A percentile compares a stretch with the other conserved stretches of the same genome.
These are phyloP conservation scores for Formica aserva DNA, from an alignment of 2,888 invertebrate genomes.

Conservation along the genomic window DNA sequence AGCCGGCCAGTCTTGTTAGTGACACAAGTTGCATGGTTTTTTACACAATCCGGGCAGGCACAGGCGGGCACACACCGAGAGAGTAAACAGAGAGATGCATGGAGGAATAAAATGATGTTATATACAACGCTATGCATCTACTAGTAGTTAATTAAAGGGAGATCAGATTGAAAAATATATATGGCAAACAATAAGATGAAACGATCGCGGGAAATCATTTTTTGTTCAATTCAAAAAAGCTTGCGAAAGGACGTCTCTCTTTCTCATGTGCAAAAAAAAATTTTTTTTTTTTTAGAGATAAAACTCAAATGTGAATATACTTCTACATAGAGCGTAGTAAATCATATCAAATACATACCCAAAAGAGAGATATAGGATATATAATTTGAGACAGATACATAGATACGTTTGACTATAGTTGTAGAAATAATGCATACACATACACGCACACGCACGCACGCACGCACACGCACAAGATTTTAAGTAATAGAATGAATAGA, in stretches of 20 bases:
- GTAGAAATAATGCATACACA: background rate
- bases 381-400: conserved; percentile 8
- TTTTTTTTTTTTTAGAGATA: background rate
- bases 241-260: background rate
- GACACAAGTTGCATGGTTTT: conserved; percentile 68
- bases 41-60: conserved; percentile 75
- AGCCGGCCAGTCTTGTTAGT: conserved; percentile 85
- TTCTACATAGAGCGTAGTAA: background rate
- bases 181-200: background rate
- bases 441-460: background rate
- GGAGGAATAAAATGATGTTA: conserved; percentile 64
- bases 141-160: background rate
- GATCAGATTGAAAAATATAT: background rate
- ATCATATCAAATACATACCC: conserved; percentile 6
- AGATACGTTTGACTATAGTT: conserved; percentile 11
- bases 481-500: background rate
- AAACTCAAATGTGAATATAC: background rate
- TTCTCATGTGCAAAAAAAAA: background rate
- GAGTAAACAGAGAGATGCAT: conserved; percentile 61
- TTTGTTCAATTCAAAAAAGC: conserved; percentile 10
- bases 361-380: background rate
- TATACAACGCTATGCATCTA: conserved; percentile 50
- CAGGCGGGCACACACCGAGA: conserved; percentile 72
- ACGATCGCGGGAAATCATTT: conserved; percentile 14
- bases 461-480: background rate